Evolutionary conservation across 1,140 invertebrate genomes (phyloP).

Genomic region (Ephestia elutella): DNA sequence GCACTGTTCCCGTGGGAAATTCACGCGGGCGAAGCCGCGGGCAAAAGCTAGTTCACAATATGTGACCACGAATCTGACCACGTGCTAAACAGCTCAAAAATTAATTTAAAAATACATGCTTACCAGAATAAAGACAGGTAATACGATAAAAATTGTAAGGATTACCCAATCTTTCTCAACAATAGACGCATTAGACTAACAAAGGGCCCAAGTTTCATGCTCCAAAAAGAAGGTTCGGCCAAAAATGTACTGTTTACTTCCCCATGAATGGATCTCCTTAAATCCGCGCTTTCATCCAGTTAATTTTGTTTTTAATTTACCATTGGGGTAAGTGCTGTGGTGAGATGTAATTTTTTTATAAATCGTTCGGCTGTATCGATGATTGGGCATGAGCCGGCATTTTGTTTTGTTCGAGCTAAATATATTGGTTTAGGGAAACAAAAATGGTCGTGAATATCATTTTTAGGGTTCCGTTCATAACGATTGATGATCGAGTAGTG

Average conservation of each 20-base stretch:
- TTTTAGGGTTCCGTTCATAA: too few species aligned
- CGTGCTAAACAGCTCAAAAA: neutral
- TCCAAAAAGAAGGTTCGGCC: neutral
- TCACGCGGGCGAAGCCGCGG: too few species aligned
- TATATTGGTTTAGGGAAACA: neutral
- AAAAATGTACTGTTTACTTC: conserved; percentile 1
- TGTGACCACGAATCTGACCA: too few species aligned
- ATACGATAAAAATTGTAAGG: neutral
- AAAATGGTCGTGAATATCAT: neutral
- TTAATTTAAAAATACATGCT: neutral
- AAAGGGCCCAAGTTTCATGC: neutral
- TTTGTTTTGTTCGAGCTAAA: neutral
- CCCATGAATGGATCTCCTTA: neutral
- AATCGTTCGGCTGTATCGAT: neutral
- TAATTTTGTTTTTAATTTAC: conserved; percentile 4
- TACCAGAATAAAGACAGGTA: neutral
- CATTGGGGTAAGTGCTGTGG: neutral
- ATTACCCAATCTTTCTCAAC: neutral
- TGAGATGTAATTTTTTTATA: neutral
- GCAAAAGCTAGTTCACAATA: too few species aligned
- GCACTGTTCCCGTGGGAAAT: too few species aligned
- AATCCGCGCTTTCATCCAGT: neutral
- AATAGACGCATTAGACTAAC: conserved; percentile 2
- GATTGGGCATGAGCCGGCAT: neutral
- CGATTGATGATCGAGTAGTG: too few species aligned